Evolutionary conservation across 2,888 invertebrate genomes (phyloP).

Genomic region (Oscheius myriophilus): DNA sequence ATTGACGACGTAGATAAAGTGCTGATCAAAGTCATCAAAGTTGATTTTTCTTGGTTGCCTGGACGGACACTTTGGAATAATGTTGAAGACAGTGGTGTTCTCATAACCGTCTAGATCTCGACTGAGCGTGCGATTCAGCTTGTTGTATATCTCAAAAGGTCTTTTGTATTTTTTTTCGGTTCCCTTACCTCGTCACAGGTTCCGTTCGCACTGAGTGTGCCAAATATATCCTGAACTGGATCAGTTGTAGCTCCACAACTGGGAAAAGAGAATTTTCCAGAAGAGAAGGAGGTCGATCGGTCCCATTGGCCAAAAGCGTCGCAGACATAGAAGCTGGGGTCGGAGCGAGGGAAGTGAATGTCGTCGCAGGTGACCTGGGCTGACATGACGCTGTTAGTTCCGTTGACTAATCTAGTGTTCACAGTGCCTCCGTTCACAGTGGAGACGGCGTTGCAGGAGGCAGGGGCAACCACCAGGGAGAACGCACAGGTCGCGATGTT

Average conservation of each 20-base stretch:
- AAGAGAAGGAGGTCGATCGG: constrained; percentile 7
- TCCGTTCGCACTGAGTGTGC: constrained; percentile 6
- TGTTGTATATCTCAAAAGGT: constrained; percentile 7
- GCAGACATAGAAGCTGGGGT: constrained; percentile 23
- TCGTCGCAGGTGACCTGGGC: constrained; percentile 12
- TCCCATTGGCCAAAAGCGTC: constrained; percentile 30
- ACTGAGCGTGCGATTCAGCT: constrained; percentile 5
- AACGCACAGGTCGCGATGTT: constrained; percentile 42
- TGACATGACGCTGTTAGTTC: constrained; percentile 2
- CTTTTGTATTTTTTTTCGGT: neutral
- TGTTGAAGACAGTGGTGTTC: neutral
- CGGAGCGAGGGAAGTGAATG: neutral
- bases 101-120: neutral
- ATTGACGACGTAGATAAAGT: neutral
- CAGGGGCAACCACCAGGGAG: constrained; percentile 32
- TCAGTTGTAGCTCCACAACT: constrained; percentile 21
- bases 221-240: constrained; percentile 14
- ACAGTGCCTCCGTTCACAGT: constrained; percentile 6
- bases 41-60: too few species aligned
- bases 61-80: neutral
- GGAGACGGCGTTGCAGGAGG: constrained; percentile 19
- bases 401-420: neutral
- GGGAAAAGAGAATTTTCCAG: constrained; percentile 9
- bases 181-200: constrained; percentile 16
- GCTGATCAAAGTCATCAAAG: constrained; percentile 6